Percentiles rank a stretch among this genome's conserved stretches.
phyloP scores from a whole-genome alignment of 2,888 invertebrate genomes.

The Mythimna albipuncta region DNA sequence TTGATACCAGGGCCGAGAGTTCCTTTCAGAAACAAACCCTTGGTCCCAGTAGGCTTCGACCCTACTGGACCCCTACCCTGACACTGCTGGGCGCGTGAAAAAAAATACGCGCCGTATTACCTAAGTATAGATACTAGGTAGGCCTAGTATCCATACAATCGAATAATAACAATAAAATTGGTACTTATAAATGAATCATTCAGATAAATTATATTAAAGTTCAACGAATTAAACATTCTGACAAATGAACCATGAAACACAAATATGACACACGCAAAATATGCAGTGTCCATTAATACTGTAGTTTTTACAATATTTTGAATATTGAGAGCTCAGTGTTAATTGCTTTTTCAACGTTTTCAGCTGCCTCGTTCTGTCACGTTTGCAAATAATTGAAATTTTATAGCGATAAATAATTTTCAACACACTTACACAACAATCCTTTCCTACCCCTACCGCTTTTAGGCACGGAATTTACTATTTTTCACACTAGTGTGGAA shows the following conservation, averaged over 20 bases:
- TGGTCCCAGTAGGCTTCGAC: no score
- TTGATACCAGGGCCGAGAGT: no score
- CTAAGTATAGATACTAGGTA: no score
- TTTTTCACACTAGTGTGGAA: no score
- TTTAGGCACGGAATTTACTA: no score
- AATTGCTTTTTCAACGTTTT: constrained; percentile 22
- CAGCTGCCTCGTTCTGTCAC: not conserved
- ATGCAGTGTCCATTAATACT: constrained; percentile 5
- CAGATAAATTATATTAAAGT: not conserved
- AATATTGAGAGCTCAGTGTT: not conserved
- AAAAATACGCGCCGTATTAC: no score
- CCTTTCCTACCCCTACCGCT: no score
- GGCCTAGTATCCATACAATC: not conserved
- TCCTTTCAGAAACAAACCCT: no score
- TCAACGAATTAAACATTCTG: constrained; percentile 19
- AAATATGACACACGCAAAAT: constrained; percentile 8
- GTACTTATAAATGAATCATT: not conserved
- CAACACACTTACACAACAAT: no score
- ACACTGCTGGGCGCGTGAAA: no score
- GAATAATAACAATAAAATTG: not conserved
- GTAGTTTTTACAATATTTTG: constrained; percentile 17
- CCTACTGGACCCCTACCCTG: no score
- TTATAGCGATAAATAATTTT: not conserved
- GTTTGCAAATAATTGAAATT: constrained; percentile 22
- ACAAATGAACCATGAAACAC: constrained; percentile 10